Percentiles rank a stretch among this genome's conserved stretches.
These are phyloP conservation scores for Coranthus polyacanthus DNA, from an alignment of 2,797 vertebrate species.

Conservation along the genomic window DNA sequence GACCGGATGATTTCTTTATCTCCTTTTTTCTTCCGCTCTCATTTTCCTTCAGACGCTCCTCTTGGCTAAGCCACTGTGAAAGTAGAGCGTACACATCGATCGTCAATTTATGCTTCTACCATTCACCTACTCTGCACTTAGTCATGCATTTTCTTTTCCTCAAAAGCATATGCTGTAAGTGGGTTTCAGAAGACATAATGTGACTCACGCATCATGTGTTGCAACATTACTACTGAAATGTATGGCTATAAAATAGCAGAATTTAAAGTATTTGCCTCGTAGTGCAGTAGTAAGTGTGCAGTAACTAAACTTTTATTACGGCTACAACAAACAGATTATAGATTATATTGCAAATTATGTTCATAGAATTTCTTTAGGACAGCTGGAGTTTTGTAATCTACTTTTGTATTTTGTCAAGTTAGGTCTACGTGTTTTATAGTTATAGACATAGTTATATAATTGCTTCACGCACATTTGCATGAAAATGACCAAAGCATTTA, in stretches of 20 bases:
- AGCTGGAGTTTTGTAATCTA: constrained; percentile 29
- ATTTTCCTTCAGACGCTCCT: constrained; percentile 24
- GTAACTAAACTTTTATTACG: constrained; percentile 1
- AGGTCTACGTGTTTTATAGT: constrained; percentile 10
- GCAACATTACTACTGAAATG: constrained; percentile 8
- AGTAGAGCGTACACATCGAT: neutral
- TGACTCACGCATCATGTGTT: neutral
- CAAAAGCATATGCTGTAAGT: neutral
- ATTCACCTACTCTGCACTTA: neutral
- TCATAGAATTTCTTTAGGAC: neutral
- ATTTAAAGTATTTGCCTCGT: neutral
- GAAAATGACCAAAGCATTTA: neutral
- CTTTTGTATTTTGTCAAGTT: constrained; percentile 33
- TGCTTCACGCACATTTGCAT: constrained; percentile 21
- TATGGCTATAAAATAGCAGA: neutral
- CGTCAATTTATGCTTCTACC: constrained; percentile 5
- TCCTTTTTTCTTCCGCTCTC: constrained; percentile 10
- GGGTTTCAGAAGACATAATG: neutral
- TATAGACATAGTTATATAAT: neutral
- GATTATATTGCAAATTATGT: constrained; percentile 15
- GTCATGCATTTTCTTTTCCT: constrained; percentile 4
- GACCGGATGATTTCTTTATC: constrained; percentile 52
- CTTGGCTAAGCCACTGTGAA: constrained; percentile 2
- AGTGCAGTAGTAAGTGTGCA: too few species aligned
- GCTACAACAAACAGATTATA: constrained; percentile 4